Base-by-base conservation (phyloP, 35 echinoderm and acorn worm genomes). In the Patiria miniata region DNA sequence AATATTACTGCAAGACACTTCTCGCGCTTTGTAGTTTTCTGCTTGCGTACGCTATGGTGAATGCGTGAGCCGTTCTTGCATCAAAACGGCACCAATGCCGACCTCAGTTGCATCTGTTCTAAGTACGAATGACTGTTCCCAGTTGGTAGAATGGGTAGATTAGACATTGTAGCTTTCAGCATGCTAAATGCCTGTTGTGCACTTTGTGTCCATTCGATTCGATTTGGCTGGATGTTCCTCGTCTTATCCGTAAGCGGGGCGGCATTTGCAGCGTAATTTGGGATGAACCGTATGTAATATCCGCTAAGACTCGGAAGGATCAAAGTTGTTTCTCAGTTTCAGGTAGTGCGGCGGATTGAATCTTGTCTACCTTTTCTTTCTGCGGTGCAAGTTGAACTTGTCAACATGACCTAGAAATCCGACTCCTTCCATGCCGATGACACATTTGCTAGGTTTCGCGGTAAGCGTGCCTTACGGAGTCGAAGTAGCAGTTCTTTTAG, bases 261-360 rank as follows among this genome's bases (percentile, higher is more conserved):
- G 5, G 83, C 59, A 30, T 73, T 86, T 53, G 83, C 83, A 10
- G 83, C 61, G 38, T 73, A 86, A 77, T 86, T 73, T 73, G 83
- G 58, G 40, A 86, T 86, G 52, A 53, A 85, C 51, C 33, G 40
- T 2, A 52, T 6, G 51, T 61, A 85, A 68, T 29, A 85, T 15
- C 56, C 58, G 15, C 26, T 40, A 18, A 87, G 77, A 56, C 78
- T 61, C 78, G 30, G 50, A 86, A 90, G 17, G 87, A 91, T 21
- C 82, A 69, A 15, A 91, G 39, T 86, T 91, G 81, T 12, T 34
- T 91, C 29, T 85, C 80, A 32, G n/a, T n/a, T n/a, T n/a, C n/a
- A n/a, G n/a, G n/a, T n/a, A 18, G 73, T 50, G 58, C 68, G 6
- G 51, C 86, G n/a, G 88, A 37, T 65, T 85, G 12, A 33, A 93